These are phyloP conservation scores for Entomyzon cyanotis DNA, from an alignment of 2,113 vertebrate genomes.

Conservation along the genomic window DNA sequence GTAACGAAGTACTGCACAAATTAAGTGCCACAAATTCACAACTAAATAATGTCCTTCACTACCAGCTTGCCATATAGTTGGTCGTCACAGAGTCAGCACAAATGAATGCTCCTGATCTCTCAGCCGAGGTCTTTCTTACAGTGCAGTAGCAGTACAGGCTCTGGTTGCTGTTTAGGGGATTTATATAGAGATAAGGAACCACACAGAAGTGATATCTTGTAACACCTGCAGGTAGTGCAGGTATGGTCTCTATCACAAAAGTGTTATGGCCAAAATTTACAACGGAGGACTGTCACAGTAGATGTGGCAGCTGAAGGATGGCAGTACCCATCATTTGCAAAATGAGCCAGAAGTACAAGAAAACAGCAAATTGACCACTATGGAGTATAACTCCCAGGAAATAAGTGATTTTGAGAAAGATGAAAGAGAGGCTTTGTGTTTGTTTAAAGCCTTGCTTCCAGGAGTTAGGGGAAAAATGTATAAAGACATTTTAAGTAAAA, in stretches of 20 bases:
- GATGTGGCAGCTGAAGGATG: background rate
- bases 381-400: background rate
- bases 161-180: background rate
- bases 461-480: background rate
- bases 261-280: background rate
- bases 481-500: background rate
- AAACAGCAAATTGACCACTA: background rate
- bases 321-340: background rate
- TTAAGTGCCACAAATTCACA: background rate
- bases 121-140: background rate
- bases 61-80: background rate
- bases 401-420: background rate
- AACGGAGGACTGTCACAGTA: background rate
- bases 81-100: background rate
- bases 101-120: background rate
- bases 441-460: background rate
- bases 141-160: background rate
- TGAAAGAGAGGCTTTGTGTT: constrained; percentile 4
- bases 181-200: background rate
- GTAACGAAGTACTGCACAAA: background rate
- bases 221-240: background rate
- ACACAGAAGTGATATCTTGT: background rate
- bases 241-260: background rate
- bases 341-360: background rate
- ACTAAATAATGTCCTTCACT: background rate